These are phyloP conservation scores for Icerya purchasi DNA, from an alignment of 2,888 invertebrate species.

Conservation along the genomic window DNA sequence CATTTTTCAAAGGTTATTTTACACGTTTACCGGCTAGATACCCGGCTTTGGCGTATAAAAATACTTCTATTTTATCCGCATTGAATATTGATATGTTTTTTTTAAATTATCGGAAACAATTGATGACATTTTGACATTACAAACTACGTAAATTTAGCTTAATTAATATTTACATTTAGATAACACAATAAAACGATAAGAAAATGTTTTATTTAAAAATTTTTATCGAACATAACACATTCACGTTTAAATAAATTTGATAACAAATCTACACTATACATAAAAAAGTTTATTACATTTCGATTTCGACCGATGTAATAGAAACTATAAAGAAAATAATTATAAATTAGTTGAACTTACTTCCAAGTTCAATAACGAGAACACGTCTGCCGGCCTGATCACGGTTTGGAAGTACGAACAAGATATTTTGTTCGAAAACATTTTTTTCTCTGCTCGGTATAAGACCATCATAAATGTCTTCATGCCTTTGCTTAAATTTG, in stretches of 20 bases:
- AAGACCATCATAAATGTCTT: slow-evolving; percentile 37
- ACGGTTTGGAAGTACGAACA: slow-evolving; percentile 45
- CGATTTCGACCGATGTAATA: background rate
- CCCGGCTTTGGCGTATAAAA: too few relatives aligned
- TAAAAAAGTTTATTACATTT: background rate
- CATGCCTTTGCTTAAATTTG: slow-evolving; percentile 40
- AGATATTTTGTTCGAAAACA: slow-evolving; percentile 39
- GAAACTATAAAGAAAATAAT: background rate
- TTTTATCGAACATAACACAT: too few relatives aligned
- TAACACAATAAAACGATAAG: too few relatives aligned
- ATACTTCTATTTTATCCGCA: too few relatives aligned
- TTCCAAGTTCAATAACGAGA: slow-evolving; percentile 45
- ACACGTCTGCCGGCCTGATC: slow-evolving; percentile 44
- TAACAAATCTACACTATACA: background rate
- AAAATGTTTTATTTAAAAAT: too few relatives aligned
- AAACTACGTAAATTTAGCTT: too few relatives aligned
- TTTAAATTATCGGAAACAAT: too few relatives aligned
- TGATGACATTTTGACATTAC: too few relatives aligned
- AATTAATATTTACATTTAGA: too few relatives aligned
- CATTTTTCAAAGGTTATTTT: too few relatives aligned
- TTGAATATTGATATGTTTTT: too few relatives aligned
- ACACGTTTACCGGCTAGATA: too few relatives aligned
- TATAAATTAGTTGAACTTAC: slow-evolving; percentile 27
- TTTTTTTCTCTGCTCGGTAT: slow-evolving; percentile 38
- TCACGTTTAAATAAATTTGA: background rate